Evolutionary conservation across 1,140 invertebrate genomes (phyloP).

Genomic region (Pseudomyrmex sp.): DNA sequence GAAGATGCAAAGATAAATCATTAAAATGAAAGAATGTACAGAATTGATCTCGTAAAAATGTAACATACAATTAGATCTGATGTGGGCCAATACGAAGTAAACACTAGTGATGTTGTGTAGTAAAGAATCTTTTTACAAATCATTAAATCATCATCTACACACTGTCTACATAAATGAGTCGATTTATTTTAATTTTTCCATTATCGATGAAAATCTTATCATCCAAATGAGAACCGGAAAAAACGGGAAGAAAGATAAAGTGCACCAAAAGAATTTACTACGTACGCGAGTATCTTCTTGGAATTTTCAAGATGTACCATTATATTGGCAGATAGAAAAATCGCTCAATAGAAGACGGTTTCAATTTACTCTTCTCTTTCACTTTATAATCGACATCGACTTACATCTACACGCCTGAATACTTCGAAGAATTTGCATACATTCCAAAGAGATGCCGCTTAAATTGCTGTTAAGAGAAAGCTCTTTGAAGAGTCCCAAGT

Average conservation of each 20-base stretch:
- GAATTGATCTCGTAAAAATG: too few species aligned
- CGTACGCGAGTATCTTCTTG: neutral
- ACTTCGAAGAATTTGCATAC: neutral
- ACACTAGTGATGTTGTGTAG: too few species aligned
- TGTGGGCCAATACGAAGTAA: neutral
- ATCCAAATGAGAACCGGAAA: neutral
- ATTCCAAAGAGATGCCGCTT: constrained; percentile 1
- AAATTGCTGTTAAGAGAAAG: neutral
- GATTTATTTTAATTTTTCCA: neutral
- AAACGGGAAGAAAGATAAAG: neutral
- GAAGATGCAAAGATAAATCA: too few species aligned
- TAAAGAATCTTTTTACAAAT: neutral
- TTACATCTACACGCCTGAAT: neutral
- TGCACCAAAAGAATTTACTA: constrained; percentile 25
- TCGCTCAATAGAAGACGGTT: neutral
- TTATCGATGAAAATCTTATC: neutral
- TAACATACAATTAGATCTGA: neutral
- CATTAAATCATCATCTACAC: neutral
- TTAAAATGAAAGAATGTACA: too few species aligned
- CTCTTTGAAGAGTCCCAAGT: neutral
- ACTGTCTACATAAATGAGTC: neutral
- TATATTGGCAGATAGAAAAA: constrained; percentile 29
- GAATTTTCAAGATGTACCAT: constrained; percentile 13
- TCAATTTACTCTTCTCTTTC: neutral
- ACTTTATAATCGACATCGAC: constrained; percentile 6